Evolutionary conservation across 2,113 vertebrate genomes (phyloP), one percentile per base, ranked within the genome.

Genomic region (Melanerpes formicivorus): DNA sequence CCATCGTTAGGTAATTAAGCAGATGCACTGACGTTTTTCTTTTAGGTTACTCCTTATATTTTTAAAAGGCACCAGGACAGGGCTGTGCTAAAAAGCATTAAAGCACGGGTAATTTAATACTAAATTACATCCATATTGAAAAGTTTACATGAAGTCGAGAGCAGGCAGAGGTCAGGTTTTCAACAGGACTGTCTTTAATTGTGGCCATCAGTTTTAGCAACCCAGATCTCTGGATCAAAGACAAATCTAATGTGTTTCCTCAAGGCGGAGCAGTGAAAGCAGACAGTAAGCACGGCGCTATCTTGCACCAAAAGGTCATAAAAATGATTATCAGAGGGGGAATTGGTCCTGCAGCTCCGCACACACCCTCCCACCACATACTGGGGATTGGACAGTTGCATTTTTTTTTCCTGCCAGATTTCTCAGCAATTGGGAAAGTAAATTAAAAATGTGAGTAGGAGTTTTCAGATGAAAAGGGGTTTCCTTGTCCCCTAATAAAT

Each of bases 101-200:
- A 98, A 98, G 98, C 98, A 98, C 65, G 97, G 97, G 98, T 98
- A 98, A 98, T 99, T 99, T 99, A 98, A 98, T 98, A 98, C 97
- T 88, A 98, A 99, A 99, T 99, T 99, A 98, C 98, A 99, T 98
- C 97, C 98, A 98, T 98, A 98, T 98, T 97, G 98, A 98, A 99
- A 99, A 99, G 98, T 99, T 99, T 98, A 98, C 98, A 98, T 98
- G 98, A 97, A 98, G 97, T 97, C 95, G 96, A 97, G 97, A 98
- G 98, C 97, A 98, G 97, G 87, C 97, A 97, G 98, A 98, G 98
- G 97, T 98, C 98, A 98, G 97, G 95, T 97, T 98, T 98, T 97
- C 97, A 98, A 95, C 89, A 84, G 97, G 97, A 97, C 97, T 98
- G 97, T 97, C 97, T 98, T 98, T 98, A 98, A 98, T 98, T 98